Base-by-base conservation (phyloP, 2,113 vertebrate species). In the Pica pica region DNA sequence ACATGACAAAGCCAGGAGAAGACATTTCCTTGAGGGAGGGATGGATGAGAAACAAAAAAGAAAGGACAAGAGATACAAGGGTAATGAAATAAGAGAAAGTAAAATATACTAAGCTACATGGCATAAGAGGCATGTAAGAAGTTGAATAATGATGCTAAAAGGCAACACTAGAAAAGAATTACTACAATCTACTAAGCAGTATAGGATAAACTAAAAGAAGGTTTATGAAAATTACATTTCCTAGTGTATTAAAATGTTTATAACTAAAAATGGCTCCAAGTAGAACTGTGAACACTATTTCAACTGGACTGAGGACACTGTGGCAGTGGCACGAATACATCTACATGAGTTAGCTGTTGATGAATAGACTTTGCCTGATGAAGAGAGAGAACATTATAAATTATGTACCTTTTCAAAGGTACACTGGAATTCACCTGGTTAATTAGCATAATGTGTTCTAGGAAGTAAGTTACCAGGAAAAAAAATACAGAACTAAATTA, bases 81-180 rank as follows among this genome's bases (percentile, higher is more conserved):
- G 27, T 70, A 31, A 55, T 76, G 82, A 93, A 80, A 41, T 10
- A 77, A 57, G 50, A 77, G 33, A 82, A 87, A 87, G 73, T 13
- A 83, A 91, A 95, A 91, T 59, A 57, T 21, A 87, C 83, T 87
- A 89, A 70, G 15, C 77, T 95, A 95, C 56, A 79, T 87, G 95
- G 57, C 53, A 18, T 26, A 92, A 81, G 67, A 93, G 7, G 10
- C 18, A 86, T 89, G 44, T 42, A 6, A 78, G 69, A 92, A 81
- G 20, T 55, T 52, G 61, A 94, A 89, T 39, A 77, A 61, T 69
- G 64, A 92, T 56, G 81, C 44, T 91, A 52, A 75, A 86, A 91
- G 41, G 18, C 26, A 95, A 93, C 28, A 42, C 44, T 71, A 92
- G 24, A 84, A 78, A 91, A 89, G 81, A 76, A 37, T 70, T 64